Evolutionary conservation across 2,113 vertebrate species (phyloP).

Genomic region (Amphilophus citrinellus): DNA sequence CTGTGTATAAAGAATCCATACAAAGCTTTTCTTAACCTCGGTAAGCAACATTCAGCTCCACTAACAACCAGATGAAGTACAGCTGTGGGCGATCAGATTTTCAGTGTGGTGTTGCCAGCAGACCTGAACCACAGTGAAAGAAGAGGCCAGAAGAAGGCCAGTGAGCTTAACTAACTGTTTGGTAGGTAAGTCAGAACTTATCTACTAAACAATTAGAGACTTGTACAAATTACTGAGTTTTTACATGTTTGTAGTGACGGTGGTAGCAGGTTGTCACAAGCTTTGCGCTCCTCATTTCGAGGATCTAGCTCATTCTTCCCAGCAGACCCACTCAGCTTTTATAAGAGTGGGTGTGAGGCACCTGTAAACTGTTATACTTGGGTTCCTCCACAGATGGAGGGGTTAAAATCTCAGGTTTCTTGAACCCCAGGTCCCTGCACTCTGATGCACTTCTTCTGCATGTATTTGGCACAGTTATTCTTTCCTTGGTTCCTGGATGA

Average conservation of each 20-base stretch:
- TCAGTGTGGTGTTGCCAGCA: neutral
- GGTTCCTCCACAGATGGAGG: neutral
- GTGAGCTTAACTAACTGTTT: neutral
- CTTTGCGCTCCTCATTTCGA: neutral
- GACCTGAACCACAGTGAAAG: neutral
- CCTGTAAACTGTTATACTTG: neutral
- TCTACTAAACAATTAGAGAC: neutral
- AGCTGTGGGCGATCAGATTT: accelerated
- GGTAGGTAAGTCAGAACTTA: neutral
- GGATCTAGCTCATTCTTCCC: neutral
- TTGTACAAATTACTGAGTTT: too few relatives aligned
- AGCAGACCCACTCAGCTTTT: neutral
- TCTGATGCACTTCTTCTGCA: neutral
- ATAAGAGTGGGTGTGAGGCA: neutral
- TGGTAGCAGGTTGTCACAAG: neutral
- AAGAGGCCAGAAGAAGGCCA: neutral
- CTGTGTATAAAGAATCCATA: neutral
- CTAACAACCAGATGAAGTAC: neutral
- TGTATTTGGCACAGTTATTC: neutral
- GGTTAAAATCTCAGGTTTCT: neutral
- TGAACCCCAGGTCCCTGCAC: accelerated
- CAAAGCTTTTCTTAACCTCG: neutral
- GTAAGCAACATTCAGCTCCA: neutral
- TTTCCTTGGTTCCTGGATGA: neutral
- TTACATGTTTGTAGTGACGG: neutral